These are phyloP conservation scores for Cryptosula pallasiana DNA, from an alignment of 2,888 invertebrate species.

Conservation along the genomic window DNA sequence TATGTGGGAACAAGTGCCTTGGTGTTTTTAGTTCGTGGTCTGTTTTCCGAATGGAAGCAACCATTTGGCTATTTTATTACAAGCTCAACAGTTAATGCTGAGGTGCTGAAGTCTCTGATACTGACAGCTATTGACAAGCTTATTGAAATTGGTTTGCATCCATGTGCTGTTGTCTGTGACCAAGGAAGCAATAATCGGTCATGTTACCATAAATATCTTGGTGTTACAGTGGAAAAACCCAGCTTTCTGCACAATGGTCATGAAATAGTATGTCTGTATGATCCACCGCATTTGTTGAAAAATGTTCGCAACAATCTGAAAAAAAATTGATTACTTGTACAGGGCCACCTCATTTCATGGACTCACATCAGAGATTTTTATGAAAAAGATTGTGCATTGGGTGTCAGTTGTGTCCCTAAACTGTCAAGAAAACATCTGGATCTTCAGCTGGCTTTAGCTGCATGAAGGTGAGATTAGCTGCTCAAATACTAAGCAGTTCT, in stretches of 20 bases:
- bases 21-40: not conserved
- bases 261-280: conserved; percentile 26
- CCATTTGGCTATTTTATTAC: no score
- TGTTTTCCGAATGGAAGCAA: not conserved
- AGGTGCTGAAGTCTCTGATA: not conserved
- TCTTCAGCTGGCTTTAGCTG: not conserved
- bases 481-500: conserved; percentile 26
- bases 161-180: conserved; percentile 26
- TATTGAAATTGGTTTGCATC: not conserved
- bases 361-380: conserved; percentile 17
- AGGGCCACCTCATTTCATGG: conserved; percentile 21
- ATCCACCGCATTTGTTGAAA: conserved; percentile 27
- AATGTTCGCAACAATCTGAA: conserved; percentile 26
- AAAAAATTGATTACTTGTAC: conserved; percentile 21
- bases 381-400: not conserved
- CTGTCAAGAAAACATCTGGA: conserved; percentile 11
- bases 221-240: conserved; percentile 24
- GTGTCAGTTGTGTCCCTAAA: conserved; percentile 24
- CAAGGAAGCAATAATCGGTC: conserved; percentile 27
- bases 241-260: conserved; percentile 21
- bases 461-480: conserved; percentile 23
- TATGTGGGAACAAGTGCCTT: not conserved
- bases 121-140: not conserved
- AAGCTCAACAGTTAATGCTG: not conserved
- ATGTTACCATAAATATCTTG: conserved; percentile 12